Evolutionary conservation across 2,113 vertebrate species (phyloP), one percentile per base, ranked within the genome.

Genomic region (Prunella fulvescens): DNA sequence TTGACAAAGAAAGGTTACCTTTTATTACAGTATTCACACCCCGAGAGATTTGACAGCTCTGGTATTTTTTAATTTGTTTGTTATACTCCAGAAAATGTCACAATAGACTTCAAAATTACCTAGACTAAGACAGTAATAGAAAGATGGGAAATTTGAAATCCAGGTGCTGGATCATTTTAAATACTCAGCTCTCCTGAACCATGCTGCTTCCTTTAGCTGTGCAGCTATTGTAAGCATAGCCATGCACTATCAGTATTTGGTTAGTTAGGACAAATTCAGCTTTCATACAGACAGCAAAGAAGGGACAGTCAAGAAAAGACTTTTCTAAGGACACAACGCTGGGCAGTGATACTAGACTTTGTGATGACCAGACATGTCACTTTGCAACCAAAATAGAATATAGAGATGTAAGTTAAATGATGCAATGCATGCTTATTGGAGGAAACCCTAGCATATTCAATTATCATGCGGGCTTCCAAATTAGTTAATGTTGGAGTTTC

Each of bases 351-450:
- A 73, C 5, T 4, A 8, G 22, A 23, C 4, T 48, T 76, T 40
- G 10, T 28, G 47, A 26, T 48, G 19, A 6, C 57, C 53, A 64
- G 29, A 14, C 23, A 37, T 6, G 2, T 19, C 42, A 57, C 10
- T 29, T n/a, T 31, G 45, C n/a, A 56, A 39, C 6, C 40, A 39
- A 40, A 51, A 53, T 7, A 2, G 40, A 53, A 93, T 81, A 69
- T 19, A 47, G 65, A 85, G 8, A 25, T 42, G 3, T 39, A 87
- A 90, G 78, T 42, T 3, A 58, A 78, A 60, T 2, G 0, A 11
- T n/a, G 13, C 3, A 65, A 60, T 12, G 1, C 0, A 0, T 48
- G 20, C 9, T 78, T 64, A 40, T 25, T 47, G 12, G 37, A 66
- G 42, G 40, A 76, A 70, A 86, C 71, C 35, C 6, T 2, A 3